A percentile compares a stretch with the other conserved stretches of the same genome.
Conservation (phyloP, 64 coral and sea anemone species). For the Actinia equina region DNA sequence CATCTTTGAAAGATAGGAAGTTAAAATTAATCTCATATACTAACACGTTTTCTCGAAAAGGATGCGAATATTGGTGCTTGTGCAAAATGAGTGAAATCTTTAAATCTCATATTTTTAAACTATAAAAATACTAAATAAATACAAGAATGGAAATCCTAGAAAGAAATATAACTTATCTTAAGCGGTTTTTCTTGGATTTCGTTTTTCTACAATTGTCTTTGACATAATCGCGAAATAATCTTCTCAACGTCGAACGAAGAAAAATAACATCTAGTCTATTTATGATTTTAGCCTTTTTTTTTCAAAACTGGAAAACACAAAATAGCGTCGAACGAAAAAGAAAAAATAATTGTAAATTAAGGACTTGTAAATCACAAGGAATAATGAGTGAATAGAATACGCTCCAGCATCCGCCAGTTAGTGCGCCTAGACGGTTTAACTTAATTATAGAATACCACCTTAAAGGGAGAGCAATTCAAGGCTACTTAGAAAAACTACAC, state of each 20-base stretch:
- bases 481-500: too few species aligned
- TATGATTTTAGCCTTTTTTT: not conserved
- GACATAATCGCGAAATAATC: not conserved
- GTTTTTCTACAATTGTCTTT: not conserved
- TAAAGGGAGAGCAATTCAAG: too few species aligned
- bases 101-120: not conserved
- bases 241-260: not conserved
- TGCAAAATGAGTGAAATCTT: not conserved
- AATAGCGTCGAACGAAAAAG: too few species aligned
- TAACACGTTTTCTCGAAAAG: not conserved
- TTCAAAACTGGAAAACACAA: not conserved
- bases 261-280: not conserved
- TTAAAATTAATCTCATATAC: not conserved
- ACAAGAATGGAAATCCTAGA: not conserved
- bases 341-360: not conserved
- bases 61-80: not conserved
- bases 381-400: too few species aligned
- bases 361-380: not conserved
- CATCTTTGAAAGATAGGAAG: constrained; percentile 6
- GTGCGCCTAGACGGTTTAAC: too few species aligned
- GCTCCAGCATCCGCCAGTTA: too few species aligned
- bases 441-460: too few species aligned
- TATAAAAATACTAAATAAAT: constrained; percentile 15
- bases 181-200: not conserved
- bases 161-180: not conserved